phyloP scores from a whole-genome alignment of 2,113 vertebrate species.

The Caretta caretta region DNA sequence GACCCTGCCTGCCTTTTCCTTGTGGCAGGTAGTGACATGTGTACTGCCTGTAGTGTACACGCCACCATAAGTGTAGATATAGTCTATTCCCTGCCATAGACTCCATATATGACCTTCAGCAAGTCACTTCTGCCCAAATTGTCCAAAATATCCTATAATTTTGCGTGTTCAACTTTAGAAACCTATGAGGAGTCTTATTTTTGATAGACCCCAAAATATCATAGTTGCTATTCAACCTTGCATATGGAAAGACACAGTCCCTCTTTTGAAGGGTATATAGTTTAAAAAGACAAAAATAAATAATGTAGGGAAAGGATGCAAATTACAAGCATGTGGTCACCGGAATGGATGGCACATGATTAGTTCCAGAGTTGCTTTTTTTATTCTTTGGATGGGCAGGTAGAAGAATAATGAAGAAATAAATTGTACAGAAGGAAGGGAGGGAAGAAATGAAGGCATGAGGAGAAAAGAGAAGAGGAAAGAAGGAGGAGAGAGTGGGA shows the following conservation, averaged over 20 bases:
- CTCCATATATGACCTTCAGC: neutral
- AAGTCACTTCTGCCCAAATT: neutral
- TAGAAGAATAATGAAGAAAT: neutral
- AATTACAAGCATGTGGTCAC: neutral
- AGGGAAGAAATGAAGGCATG: neutral
- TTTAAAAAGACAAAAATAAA: neutral
- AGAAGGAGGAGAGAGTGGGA: neutral
- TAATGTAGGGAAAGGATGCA: neutral
- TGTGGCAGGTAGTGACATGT: neutral
- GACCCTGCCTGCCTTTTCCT: neutral
- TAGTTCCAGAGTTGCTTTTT: neutral
- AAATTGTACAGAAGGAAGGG: neutral
- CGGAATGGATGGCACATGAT: neutral
- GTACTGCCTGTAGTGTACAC: neutral
- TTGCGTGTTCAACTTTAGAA: neutral
- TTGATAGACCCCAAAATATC: neutral
- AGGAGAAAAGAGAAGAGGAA: neutral
- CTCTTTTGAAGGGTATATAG: neutral
- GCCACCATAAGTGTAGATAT: neutral
- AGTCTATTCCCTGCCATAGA: neutral
- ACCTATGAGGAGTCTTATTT: neutral
- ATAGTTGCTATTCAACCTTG: neutral
- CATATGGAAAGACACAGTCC: neutral
- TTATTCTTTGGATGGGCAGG: neutral
- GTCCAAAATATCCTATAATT: accelerated